These are phyloP conservation scores for Callospermophilus lateralis DNA, from an alignment of 2,113 vertebrate genomes.

Conservation along the genomic window DNA sequence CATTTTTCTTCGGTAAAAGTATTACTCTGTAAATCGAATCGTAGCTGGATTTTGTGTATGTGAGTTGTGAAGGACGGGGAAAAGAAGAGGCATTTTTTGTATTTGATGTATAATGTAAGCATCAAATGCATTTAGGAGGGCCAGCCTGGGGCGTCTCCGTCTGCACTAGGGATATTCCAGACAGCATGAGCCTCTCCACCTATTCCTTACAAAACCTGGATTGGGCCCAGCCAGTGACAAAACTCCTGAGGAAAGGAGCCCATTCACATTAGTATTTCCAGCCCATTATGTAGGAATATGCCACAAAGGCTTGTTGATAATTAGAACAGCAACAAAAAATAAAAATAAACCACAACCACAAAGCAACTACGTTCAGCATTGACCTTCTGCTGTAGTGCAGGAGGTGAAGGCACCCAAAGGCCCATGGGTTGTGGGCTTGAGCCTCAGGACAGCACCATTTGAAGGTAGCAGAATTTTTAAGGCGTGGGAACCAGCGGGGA, in stretches of 20 bases:
- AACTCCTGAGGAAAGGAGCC: not conserved
- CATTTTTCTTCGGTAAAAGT: slow-evolving; percentile 3
- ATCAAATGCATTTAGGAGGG: not conserved
- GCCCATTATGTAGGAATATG: not conserved
- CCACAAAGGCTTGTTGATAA: not conserved
- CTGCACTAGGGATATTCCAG: not conserved
- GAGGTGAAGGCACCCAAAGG: not conserved
- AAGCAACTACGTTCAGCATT: not conserved
- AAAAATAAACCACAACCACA: not conserved
- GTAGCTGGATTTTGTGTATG: not conserved
- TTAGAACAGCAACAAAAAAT: not conserved
- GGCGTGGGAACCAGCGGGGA: accelerated
- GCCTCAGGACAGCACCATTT: too few relatives aligned
- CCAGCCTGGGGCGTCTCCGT: not conserved
- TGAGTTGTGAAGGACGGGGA: not conserved
- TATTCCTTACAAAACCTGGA: not conserved
- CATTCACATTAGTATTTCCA: not conserved
- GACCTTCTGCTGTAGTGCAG: not conserved
- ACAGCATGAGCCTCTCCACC: not conserved
- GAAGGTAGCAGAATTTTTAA: too few relatives aligned
- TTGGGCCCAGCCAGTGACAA: not conserved
- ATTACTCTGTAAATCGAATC: not conserved
- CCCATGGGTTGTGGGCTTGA: not conserved
- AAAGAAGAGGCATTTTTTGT: not conserved
- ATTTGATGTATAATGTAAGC: not conserved